Evolutionary conservation across 2,797 vertebrate genomes (phyloP), one percentile per base, ranked within the genome.

Genomic region (Coracias cyanogaster): DNA sequence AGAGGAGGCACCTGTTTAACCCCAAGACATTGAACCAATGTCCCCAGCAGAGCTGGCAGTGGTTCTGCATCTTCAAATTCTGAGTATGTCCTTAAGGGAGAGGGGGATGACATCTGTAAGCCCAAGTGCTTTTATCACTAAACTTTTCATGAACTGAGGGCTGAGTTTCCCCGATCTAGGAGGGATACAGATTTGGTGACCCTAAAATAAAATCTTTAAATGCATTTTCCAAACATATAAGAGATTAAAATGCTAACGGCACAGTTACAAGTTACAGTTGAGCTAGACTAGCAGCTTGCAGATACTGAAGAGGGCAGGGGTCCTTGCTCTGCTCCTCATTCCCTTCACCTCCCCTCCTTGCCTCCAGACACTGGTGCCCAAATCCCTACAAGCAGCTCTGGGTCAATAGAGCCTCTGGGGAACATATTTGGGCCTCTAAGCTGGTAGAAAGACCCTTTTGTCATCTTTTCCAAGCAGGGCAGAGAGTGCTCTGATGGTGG

Each of bases 161-260:
- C 7, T 26, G 41, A 71, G 39, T 10, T 84, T 62, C 29, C 64
- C n/a, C 3, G 1, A 33, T 31, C n/a, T 43, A 51, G 39, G 21
- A 82, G n/a, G 12, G 25, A 89, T 19, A 65, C 18, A 76, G 61
- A 57, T 52, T 57, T 86, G 67, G 48, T 0, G 0, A 81, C 12
- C 12, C 14, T 58, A n/a, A 49, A 82, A 57, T 33, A 61, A 6
- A 22, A 31, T 21, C 17, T 86, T 86, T n/a, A 83, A 64, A 74
- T 7, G 8, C 5, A 18, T 62, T 61, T 83, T 72, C 82, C 81
- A 57, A 33, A 61, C 0, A 0, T 6, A 5, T 4, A n/a, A 52
- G n/a, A 87, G 31, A 73, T 51, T 74, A 43, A 64, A 78, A 69
- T 10, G 26, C 26, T 17, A 3, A 3, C 8, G 35, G n/a, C n/a